phyloP scores from a whole-genome alignment of 2,113 vertebrate species.

The Equus przewalskii region DNA sequence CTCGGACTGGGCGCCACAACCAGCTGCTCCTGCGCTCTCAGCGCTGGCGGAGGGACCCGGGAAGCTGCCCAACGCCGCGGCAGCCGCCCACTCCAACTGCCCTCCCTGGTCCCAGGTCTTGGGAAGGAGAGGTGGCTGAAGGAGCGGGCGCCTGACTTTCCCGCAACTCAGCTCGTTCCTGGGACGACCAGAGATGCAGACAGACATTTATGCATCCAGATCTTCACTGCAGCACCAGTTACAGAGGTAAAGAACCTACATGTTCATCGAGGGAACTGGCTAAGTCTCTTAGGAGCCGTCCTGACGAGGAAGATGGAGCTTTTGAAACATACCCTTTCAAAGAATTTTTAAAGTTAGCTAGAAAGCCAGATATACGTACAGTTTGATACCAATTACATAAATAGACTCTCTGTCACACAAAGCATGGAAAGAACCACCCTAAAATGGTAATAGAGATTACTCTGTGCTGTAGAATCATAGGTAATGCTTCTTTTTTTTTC shows the following conservation, averaged over 20 bases:
- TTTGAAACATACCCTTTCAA: not conserved
- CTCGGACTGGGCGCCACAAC: too few species aligned
- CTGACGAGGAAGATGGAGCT: not conserved
- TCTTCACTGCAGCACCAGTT: rapidly evolving
- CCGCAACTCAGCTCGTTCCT: not conserved
- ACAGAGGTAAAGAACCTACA: not conserved
- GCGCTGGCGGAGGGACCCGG: too few species aligned
- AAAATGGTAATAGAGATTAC: not conserved
- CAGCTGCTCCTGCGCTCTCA: not conserved
- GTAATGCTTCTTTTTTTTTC: not conserved
- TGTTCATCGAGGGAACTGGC: too few species aligned
- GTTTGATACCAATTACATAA: not conserved
- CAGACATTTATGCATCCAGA: not conserved
- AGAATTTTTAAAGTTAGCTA: not conserved
- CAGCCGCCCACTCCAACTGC: not conserved
- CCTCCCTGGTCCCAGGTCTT: not conserved
- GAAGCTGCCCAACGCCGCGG: not conserved
- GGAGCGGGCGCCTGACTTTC: not conserved
- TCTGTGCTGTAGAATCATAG: not conserved
- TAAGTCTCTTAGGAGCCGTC: rapidly evolving
- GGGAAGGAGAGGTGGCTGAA: not conserved
- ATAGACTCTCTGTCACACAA: not conserved
- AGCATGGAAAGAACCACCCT: not conserved
- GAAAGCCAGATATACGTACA: not conserved
- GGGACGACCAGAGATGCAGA: not conserved